Percentiles rank a stretch among this genome's conserved stretches.
phyloP scores from a whole-genome alignment of 2,888 invertebrate genomes.

The Atherix ibis region DNA sequence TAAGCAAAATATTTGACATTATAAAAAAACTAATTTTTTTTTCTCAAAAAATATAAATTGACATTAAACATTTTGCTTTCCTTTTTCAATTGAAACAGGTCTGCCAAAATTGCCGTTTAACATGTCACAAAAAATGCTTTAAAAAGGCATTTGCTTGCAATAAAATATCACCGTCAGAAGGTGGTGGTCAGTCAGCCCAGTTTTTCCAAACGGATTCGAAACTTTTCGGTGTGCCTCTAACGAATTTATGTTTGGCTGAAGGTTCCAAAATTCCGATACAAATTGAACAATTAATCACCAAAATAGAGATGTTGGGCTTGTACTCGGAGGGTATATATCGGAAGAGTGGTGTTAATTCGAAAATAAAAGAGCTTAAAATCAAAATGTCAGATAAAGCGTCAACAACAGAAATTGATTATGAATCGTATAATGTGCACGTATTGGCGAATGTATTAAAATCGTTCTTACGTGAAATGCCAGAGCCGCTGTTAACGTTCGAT shows the following conservation, averaged over 20 bases:
- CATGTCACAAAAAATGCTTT: conserved; percentile 90
- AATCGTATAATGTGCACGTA: conserved; percentile 76
- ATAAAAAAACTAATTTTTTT: conserved; percentile 6
- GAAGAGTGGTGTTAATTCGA: conserved; percentile 76
- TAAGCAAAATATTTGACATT: not conserved
- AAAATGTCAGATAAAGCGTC: conserved; percentile 56
- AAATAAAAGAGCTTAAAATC: conserved; percentile 59
- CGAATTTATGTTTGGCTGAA: conserved; percentile 54
- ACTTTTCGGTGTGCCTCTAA: conserved; percentile 71
- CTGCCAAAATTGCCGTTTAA: conserved; percentile 68
- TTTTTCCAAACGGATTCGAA: conserved; percentile 14
- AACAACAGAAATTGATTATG: conserved; percentile 52
- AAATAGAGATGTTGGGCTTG: conserved; percentile 80
- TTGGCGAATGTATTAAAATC: conserved; percentile 75
- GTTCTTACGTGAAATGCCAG: conserved; percentile 84
- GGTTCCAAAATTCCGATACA: conserved; percentile 63
- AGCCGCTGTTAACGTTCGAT: conserved; percentile 83
- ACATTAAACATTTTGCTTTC: too few species aligned
- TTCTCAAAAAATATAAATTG: too few species aligned
- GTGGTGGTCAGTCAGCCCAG: conserved; percentile 14
- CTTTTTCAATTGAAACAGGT: too few species aligned
- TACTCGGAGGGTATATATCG: conserved; percentile 89
- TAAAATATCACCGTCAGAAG: conserved; percentile 41
- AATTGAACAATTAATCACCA: conserved; percentile 72
- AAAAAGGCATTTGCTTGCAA: conserved; percentile 60